Percentiles rank a stretch among this genome's conserved stretches.
Conservation (phyloP, 2,113 vertebrate species). For the Bubo bubo region DNA sequence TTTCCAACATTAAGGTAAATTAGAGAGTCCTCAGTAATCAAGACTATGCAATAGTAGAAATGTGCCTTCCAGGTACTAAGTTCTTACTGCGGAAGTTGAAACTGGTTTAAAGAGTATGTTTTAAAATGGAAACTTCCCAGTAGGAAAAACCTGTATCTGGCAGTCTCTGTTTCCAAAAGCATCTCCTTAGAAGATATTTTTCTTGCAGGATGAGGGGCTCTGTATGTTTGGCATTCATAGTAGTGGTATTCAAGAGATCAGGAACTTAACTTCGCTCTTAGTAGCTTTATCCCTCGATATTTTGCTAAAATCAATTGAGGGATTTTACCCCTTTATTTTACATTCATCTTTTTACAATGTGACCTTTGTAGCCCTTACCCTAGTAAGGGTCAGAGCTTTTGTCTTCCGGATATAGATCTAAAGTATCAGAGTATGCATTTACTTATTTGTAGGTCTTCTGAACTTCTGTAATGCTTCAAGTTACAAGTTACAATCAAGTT, state of each 20-base stretch:
- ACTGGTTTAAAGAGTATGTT: neutral
- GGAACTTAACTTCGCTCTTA: neutral
- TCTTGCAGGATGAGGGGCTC: neutral
- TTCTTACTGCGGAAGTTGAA: neutral
- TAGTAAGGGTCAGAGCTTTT: neutral
- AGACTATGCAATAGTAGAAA: neutral
- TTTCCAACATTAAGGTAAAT: neutral
- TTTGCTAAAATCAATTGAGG: neutral
- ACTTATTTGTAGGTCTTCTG: neutral
- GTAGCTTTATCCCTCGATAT: neutral
- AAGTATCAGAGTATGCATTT: accelerated
- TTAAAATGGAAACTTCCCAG: neutral
- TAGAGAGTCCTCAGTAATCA: neutral
- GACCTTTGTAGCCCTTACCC: neutral
- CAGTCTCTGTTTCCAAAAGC: neutral
- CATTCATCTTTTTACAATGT: neutral
- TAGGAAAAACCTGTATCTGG: neutral
- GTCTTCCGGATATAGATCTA: neutral
- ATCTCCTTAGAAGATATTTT: neutral
- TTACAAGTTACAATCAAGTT: neutral
- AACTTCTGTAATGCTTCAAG: neutral
- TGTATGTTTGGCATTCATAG: neutral
- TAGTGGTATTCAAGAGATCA: neutral
- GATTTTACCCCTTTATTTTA: neutral
- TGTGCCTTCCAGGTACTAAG: neutral